Percentiles rank a stretch among this genome's conserved stretches.
Evolutionary conservation across 2,888 invertebrate genomes (phyloP).

Genomic region (Drosophila prolongata): DNA sequence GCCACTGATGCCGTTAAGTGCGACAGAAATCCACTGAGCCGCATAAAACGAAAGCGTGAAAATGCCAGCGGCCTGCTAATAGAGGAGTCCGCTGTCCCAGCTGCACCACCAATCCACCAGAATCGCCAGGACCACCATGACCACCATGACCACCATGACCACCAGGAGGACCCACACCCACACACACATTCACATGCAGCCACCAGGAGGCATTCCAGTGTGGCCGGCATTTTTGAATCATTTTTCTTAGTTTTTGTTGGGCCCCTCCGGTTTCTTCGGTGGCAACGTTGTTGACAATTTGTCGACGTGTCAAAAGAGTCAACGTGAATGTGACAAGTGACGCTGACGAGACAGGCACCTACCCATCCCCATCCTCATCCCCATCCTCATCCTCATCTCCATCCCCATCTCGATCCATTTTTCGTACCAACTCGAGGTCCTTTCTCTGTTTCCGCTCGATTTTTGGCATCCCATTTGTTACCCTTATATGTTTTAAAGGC

Average conservation of each 20-base stretch:
- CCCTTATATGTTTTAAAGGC: neutral
- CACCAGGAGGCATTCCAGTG: constrained; percentile 26
- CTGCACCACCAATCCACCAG: constrained; percentile 5
- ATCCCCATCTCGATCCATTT: neutral
- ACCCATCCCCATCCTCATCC: neutral
- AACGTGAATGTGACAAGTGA: constrained; percentile 81
- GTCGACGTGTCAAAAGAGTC: constrained; percentile 79
- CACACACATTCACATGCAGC: neutral
- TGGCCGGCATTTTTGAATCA: constrained; percentile 38
- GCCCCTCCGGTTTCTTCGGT: constrained; percentile 51
- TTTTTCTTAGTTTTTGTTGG: constrained; percentile 38
- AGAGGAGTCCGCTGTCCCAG: constrained; percentile 42
- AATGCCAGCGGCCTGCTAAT: constrained; percentile 71
- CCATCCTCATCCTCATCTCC: neutral
- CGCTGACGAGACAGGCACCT: constrained; percentile 61
- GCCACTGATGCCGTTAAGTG: constrained; percentile 68
- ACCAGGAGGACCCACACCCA: no score
- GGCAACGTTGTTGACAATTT: constrained; percentile 80
- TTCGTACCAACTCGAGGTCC: neutral
- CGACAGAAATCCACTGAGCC: constrained; percentile 74
- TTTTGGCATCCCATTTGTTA: neutral
- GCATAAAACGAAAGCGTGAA: constrained; percentile 76
- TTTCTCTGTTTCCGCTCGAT: neutral
- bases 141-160: no score
- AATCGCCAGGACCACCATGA: no score